These are phyloP conservation scores for Urechis unicinctus DNA, from an alignment of 2,888 invertebrate species.

Conservation along the genomic window DNA sequence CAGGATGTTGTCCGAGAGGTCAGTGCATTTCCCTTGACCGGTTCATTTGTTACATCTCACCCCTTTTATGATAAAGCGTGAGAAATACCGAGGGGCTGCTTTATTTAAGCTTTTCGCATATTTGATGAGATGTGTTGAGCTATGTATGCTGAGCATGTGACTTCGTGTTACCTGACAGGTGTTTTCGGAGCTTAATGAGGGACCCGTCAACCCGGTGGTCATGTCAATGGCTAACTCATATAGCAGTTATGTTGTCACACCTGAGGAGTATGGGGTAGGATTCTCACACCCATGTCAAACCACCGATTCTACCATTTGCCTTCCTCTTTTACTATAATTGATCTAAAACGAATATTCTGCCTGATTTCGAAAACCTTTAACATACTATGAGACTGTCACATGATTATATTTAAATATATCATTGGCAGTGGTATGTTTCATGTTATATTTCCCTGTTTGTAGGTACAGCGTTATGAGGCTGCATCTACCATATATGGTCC, in stretches of 20 bases:
- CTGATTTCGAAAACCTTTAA: background rate
- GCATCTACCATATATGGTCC: conserved; percentile 91
- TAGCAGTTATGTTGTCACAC: conserved; percentile 82
- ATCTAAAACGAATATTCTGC: no score
- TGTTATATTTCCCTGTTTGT: no score
- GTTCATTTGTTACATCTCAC: no score
- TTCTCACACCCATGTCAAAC: no score
- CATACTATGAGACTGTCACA: no score
- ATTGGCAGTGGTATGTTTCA: background rate
- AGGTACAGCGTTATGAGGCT: conserved; percentile 86
- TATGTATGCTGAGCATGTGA: no score
- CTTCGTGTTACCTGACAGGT: background rate
- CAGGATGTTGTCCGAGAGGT: conserved; percentile 42
- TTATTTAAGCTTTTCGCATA: background rate
- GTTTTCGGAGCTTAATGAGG: background rate
- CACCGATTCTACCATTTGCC: no score
- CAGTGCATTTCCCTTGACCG: conserved; percentile 1
- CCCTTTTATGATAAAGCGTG: no score
- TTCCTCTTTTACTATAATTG: background rate
- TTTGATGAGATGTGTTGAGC: no score
- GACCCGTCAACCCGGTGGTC: background rate
- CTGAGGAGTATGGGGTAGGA: conserved; percentile 79
- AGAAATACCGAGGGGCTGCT: no score
- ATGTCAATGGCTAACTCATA: conserved; percentile 71
- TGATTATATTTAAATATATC: no score